A percentile compares a stretch with the other conserved stretches of the same genome.
Evolutionary conservation across 2,888 invertebrate species (phyloP).

Genomic region (Lasioglossum morio): DNA sequence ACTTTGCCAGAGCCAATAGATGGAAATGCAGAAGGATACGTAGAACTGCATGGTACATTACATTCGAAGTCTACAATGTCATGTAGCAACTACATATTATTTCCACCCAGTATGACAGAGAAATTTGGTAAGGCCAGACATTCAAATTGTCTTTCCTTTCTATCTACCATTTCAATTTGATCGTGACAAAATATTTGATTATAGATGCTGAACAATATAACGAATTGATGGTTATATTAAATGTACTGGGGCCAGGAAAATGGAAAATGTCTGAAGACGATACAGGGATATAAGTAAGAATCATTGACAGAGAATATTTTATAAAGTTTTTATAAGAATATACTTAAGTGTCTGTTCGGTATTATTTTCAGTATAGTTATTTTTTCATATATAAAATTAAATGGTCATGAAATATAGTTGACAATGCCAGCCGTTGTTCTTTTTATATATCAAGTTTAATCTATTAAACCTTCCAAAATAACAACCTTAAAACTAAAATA

Average conservation of each 20-base stretch:
- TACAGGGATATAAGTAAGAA: not conserved
- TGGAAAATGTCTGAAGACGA: conserved; percentile 61
- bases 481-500: conserved; percentile 46
- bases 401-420: not conserved
- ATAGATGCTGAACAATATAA: conserved; percentile 73
- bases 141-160: not conserved
- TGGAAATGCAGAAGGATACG: conserved; percentile 70
- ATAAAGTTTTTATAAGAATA: conserved; percentile 31
- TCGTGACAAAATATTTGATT: conserved; percentile 22
- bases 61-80: conserved; percentile 78
- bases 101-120: conserved; percentile 67
- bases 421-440: not conserved
- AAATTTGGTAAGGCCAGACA: conserved; percentile 74
- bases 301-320: not conserved
- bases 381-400: conserved; percentile 22
- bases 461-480: conserved; percentile 30
- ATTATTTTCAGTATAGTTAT: not conserved
- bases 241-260: conserved; percentile 66
- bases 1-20: conserved; percentile 75
- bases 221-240: conserved; percentile 65
- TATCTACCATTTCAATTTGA: not conserved
- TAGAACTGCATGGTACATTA: conserved; percentile 78
- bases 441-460: conserved; percentile 7
- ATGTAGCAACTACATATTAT: conserved; percentile 71
- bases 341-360: not conserved